Evolutionary conservation across 2,797 vertebrate genomes (phyloP).

Genomic region (Pangasius sanitwongsei): DNA sequence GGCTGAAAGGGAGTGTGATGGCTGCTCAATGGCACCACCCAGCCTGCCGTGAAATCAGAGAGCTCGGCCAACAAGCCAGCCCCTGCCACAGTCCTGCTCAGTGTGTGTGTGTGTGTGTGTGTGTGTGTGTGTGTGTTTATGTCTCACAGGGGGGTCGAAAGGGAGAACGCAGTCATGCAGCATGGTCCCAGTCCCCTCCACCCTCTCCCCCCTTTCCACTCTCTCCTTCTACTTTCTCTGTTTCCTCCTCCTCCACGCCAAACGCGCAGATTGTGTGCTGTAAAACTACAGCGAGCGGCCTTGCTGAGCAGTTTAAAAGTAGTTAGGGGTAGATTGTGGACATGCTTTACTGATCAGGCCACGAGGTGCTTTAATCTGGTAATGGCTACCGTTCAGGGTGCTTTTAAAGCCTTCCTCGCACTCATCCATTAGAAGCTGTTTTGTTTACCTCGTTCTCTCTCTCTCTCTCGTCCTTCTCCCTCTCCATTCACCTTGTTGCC

Average conservation of each 20-base stretch:
- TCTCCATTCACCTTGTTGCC: slow-evolving; percentile 30
- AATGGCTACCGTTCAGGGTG: slow-evolving; percentile 56
- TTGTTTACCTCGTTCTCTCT: slow-evolving; percentile 48
- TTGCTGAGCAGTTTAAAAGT: slow-evolving; percentile 58
- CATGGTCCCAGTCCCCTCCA: slow-evolving; percentile 31
- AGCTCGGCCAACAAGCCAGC: slow-evolving; percentile 68
- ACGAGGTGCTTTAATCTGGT: slow-evolving; percentile 62
- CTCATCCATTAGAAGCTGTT: slow-evolving; percentile 57
- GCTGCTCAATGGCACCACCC: slow-evolving; percentile 70
- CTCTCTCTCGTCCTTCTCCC: slow-evolving; percentile 11
- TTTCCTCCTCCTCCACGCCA: slow-evolving; percentile 23
- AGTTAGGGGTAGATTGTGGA: slow-evolving; percentile 60
- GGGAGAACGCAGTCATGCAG: slow-evolving; percentile 54
- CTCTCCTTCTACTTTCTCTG: slow-evolving; percentile 28
- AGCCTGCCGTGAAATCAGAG: slow-evolving; percentile 77
- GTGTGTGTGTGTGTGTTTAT: slow-evolving; percentile 50
- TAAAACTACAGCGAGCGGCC: slow-evolving; percentile 38
- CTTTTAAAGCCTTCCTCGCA: slow-evolving; percentile 54
- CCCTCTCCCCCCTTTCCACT: not conserved
- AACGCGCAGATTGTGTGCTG: slow-evolving; percentile 23
- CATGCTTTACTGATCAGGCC: slow-evolving; percentile 62
- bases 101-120: slow-evolving; percentile 42
- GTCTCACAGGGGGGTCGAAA: slow-evolving; percentile 26
- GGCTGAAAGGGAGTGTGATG: slow-evolving; percentile 72
- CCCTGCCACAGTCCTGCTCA: slow-evolving; percentile 67